Evolutionary conservation across 2,797 vertebrate species (phyloP).

Genomic region (Bovichtus diacanthus): DNA sequence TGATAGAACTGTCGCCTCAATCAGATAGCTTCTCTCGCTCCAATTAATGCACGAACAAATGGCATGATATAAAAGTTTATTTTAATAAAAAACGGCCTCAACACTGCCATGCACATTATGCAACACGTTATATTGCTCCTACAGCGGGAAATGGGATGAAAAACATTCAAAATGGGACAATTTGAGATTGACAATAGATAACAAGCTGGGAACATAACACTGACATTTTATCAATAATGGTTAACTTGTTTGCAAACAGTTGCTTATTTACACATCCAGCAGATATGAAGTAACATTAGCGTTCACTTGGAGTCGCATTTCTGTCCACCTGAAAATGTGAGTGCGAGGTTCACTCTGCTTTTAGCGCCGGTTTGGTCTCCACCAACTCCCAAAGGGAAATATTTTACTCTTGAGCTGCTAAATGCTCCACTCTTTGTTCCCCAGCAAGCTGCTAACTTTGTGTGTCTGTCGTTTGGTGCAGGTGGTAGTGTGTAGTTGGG

Average conservation of each 20-base stretch:
- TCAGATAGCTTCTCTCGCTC: neutral
- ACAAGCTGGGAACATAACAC: neutral
- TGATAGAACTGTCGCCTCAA: neutral
- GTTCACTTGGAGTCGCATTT: neutral
- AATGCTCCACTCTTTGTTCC: neutral
- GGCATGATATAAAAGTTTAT: neutral
- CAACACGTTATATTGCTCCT: neutral
- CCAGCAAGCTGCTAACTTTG: neutral
- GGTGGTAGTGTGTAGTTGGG: neutral
- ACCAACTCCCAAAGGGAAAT: neutral
- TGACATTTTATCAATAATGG: neutral
- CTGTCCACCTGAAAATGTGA: too few species aligned
- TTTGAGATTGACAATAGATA: neutral
- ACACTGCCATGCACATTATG: neutral
- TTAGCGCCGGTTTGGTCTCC: neutral
- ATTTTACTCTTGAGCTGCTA: neutral
- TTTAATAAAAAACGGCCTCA: neutral
- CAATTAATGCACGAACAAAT: neutral
- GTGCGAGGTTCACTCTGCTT: neutral
- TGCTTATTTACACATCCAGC: neutral
- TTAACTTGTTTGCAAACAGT: neutral
- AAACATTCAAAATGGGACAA: neutral
- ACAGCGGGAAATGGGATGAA: neutral
- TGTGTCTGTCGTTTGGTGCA: neutral
- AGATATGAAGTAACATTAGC: neutral